Evolutionary conservation across 2,113 vertebrate species (phyloP).

Genomic region (Solea senegalensis): DNA sequence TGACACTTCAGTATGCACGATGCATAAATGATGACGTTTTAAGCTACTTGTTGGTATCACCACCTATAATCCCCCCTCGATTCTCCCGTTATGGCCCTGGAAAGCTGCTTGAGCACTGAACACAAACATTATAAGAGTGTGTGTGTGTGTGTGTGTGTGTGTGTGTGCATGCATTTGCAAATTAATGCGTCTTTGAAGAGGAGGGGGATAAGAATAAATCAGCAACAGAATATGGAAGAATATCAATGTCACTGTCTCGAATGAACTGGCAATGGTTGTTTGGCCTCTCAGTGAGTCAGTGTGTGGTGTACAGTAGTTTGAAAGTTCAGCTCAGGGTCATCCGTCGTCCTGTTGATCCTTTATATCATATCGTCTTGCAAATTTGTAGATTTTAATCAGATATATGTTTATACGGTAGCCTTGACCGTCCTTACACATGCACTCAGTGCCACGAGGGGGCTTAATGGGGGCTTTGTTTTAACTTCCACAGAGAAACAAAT

Average conservation of each 20-base stretch:
- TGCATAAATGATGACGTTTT: conserved; percentile 46
- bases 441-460: too few species aligned
- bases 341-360: conserved; percentile 8
- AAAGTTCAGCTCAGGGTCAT: conserved; percentile 22
- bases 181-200: conserved; percentile 6
- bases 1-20: conserved; percentile 25
- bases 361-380: neutral
- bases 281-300: conserved; percentile 28
- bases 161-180: conserved; percentile 1
- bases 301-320: conserved; percentile 30
- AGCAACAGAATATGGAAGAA: conserved; percentile 30
- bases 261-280: conserved; percentile 11
- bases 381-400: neutral
- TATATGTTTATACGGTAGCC: neutral
- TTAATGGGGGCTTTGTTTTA: too few species aligned
- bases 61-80: conserved; percentile 54
- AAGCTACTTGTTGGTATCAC: conserved; percentile 43
- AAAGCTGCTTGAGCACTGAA: conserved; percentile 55
- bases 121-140: conserved; percentile 23
- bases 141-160: conserved; percentile 31
- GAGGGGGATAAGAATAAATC: conserved; percentile 38
- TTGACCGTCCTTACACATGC: neutral
- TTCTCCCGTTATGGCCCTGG: conserved; percentile 35
- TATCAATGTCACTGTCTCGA: neutral
- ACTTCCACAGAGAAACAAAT: too few species aligned